These are phyloP conservation scores for Megalops cyprinoides DNA, from an alignment of 2,797 vertebrate genomes.

Conservation along the genomic window DNA sequence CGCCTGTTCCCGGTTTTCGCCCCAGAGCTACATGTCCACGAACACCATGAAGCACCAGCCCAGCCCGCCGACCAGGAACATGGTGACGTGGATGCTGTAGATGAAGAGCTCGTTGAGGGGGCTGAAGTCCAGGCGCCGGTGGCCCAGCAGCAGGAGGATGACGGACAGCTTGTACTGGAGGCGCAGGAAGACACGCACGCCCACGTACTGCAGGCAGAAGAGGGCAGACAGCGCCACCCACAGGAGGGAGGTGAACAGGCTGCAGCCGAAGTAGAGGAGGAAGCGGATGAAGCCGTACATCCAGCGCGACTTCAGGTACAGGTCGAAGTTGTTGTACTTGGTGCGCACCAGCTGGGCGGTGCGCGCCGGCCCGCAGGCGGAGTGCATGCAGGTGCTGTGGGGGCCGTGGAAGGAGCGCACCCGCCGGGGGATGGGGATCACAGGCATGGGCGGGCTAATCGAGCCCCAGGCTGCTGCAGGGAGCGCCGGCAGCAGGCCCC, in stretches of 20 bases:
- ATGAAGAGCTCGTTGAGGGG: slow-evolving; percentile 92
- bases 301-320: slow-evolving; percentile 84
- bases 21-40: slow-evolving; percentile 88
- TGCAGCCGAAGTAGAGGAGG: slow-evolving; percentile 97
- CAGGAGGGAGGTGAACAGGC: slow-evolving; percentile 92
- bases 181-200: slow-evolving; percentile 87
- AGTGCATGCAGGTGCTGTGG: slow-evolving; percentile 96
- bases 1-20: neutral
- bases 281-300: slow-evolving; percentile 95
- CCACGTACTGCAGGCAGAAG: slow-evolving; percentile 91
- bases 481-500: slow-evolving; percentile 56
- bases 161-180: slow-evolving; percentile 96
- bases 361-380: slow-evolving; percentile 88
- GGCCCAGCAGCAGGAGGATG: slow-evolving; percentile 89
- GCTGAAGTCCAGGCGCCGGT: slow-evolving; percentile 90
- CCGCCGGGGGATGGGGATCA: slow-evolving; percentile 96
- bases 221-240: slow-evolving; percentile 91
- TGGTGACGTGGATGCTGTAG: slow-evolving; percentile 93
- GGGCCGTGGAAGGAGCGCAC: slow-evolving; percentile 98
- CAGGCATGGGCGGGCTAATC: slow-evolving; percentile 85
- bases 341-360: slow-evolving; percentile 87
- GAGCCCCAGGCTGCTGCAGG: slow-evolving; percentile 62
- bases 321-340: slow-evolving; percentile 97
- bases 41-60: slow-evolving; percentile 99
- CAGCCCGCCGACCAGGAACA: slow-evolving; percentile 94